Conservation (phyloP, 2,888 invertebrate genomes). For the Xestobium rufovillosum region DNA sequence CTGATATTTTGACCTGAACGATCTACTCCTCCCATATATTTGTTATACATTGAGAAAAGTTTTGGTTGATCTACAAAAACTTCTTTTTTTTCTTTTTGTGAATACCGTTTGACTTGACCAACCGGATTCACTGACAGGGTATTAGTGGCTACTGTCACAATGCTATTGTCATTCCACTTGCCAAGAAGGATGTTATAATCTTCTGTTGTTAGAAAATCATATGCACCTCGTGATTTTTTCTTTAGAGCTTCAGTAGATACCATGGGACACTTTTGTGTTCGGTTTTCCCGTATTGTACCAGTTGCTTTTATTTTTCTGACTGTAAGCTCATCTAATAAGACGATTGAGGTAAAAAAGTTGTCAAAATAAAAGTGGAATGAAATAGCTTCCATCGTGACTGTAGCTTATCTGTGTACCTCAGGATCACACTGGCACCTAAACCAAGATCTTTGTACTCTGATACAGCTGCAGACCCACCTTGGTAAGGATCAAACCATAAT, state of each 20-base stretch:
- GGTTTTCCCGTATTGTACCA: conserved; percentile 21
- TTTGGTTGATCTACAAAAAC: conserved; percentile 22
- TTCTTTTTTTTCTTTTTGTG: conserved; percentile 18
- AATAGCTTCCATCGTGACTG: conserved; percentile 1
- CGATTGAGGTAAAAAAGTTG: conserved; percentile 23
- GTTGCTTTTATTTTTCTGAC: conserved; percentile 14
- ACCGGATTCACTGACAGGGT: conserved; percentile 6
- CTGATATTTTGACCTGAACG: conserved; percentile 27
- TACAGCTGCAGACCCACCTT: conserved; percentile 21
- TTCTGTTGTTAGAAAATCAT: conserved; percentile 5
- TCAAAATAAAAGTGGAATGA: conserved; percentile 22
- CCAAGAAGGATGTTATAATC: conserved; percentile 9
- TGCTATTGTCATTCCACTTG: conserved; percentile 23
- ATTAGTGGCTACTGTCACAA: conserved; percentile 20
- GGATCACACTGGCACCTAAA: conserved; percentile 17
- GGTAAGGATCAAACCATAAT: conserved; percentile 27
- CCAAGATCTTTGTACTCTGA: conserved; percentile 20
- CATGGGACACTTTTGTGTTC: conserved; percentile 12
- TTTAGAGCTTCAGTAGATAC: conserved; percentile 6
- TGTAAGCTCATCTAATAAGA: conserved; percentile 16
- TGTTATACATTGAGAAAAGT: conserved; percentile 22
- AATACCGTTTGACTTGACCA: conserved; percentile 13
- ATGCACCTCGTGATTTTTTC: conserved; percentile 13
- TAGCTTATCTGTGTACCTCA: conserved; percentile 16
- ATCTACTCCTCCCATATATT: conserved; percentile 28